Evolutionary conservation across 2,113 vertebrate genomes (phyloP).

Genomic region (Poeciliopsis turrubarensis): DNA sequence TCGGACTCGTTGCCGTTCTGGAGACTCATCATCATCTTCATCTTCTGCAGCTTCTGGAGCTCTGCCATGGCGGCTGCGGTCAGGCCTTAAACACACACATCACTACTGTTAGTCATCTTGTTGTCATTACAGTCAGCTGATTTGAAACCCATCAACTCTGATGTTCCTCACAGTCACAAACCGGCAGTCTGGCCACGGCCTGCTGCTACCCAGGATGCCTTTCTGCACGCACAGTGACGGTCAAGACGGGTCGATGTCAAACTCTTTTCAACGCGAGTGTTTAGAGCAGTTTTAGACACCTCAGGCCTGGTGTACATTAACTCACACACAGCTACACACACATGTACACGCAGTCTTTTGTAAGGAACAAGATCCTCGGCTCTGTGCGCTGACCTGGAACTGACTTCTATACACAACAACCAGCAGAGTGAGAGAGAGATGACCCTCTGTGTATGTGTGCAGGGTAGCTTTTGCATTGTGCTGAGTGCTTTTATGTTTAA

Average conservation of each 20-base stretch:
- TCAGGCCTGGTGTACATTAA: conserved; percentile 28
- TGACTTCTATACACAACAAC: conserved; percentile 77
- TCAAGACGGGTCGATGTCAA: conserved; percentile 13
- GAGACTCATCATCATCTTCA: conserved; percentile 80
- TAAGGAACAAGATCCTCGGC: conserved; percentile 66
- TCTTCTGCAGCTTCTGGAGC: conserved; percentile 77
- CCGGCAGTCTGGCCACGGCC: background rate
- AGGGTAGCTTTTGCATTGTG: conserved; percentile 22
- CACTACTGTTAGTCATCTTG: background rate
- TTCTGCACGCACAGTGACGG: conserved; percentile 28
- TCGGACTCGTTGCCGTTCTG: conserved; percentile 77
- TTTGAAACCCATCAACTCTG: conserved; percentile 1
- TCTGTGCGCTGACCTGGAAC: conserved; percentile 74
- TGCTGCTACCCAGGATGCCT: conserved; percentile 56
- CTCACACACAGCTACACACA: conserved; percentile 12
- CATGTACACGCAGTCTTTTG: conserved; percentile 51
- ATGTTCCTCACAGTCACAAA: background rate
- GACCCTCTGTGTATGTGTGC: conserved; percentile 51
- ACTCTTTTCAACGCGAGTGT: conserved; percentile 26
- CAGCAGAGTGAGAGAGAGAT: conserved; percentile 74
- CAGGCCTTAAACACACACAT: conserved; percentile 53
- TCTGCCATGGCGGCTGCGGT: conserved; percentile 75
- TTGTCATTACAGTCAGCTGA: background rate
- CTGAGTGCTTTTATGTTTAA: conserved; percentile 48
- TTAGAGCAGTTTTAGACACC: conserved; percentile 49